phyloP scores from a whole-genome alignment of 2,888 invertebrate genomes.

The Camponotus fellah region DNA sequence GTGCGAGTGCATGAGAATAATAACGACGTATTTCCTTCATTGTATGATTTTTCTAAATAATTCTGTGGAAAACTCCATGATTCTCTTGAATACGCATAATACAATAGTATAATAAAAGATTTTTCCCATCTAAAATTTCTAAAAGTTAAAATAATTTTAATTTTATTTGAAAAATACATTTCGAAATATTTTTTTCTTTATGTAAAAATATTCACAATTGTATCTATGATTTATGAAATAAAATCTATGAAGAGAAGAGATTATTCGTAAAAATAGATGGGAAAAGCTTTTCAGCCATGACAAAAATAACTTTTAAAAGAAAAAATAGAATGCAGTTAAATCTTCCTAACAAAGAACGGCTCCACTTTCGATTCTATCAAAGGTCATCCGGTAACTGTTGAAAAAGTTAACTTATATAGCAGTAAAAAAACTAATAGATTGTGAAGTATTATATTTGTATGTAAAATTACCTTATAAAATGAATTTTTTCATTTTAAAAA shows the following conservation, averaged over 20 bases:
- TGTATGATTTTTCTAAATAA: not conserved
- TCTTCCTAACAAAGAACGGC: slow-evolving; percentile 26
- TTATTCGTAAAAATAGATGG: too few relatives aligned
- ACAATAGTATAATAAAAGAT: not conserved
- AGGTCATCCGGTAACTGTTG: slow-evolving; percentile 14
- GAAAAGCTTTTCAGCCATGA: slow-evolving; percentile 15
- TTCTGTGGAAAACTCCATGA: not conserved
- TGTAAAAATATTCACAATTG: not conserved
- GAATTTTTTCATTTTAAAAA: not conserved
- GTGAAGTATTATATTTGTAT: not conserved
- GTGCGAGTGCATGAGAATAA: slow-evolving; percentile 24
- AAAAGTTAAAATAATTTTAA: not conserved
- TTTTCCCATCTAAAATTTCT: too few relatives aligned
- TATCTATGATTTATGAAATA: not conserved
- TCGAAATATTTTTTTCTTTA: not conserved
- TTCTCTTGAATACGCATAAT: not conserved
- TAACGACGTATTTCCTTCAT: slow-evolving; percentile 22
- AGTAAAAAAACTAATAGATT: not conserved
- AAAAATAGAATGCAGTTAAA: slow-evolving; percentile 27
- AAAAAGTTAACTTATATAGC: not conserved
- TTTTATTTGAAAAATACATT: not conserved
- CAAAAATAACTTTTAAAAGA: slow-evolving; percentile 41
- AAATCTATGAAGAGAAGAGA: not conserved
- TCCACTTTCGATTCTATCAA: not conserved
- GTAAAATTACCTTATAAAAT: not conserved